Percentiles rank a stretch among this genome's conserved stretches.
phyloP scores from a whole-genome alignment of 1,140 invertebrate genomes.

The Zaprionus gabonicus region DNA sequence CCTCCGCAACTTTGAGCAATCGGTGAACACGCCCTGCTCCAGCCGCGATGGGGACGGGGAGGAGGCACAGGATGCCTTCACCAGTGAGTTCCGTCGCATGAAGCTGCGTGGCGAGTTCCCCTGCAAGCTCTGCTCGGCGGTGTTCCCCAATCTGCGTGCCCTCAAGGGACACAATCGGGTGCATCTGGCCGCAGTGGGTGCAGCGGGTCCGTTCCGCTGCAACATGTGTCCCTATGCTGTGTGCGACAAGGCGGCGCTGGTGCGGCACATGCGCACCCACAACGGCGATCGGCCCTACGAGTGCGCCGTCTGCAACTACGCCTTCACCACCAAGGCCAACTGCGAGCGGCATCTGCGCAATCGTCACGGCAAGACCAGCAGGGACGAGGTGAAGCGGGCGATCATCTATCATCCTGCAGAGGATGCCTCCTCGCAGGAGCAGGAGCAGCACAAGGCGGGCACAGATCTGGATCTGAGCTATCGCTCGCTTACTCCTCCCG shows the following conservation, averaged over 20 bases:
- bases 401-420: slow-evolving; percentile 94
- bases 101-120: slow-evolving; percentile 94
- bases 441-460: slow-evolving; percentile 44
- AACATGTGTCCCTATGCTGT: slow-evolving; percentile 96
- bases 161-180: slow-evolving; percentile 95
- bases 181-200: slow-evolving; percentile 89
- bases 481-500: slow-evolving; percentile 50
- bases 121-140: slow-evolving; percentile 92
- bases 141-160: slow-evolving; percentile 95
- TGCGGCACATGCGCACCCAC: slow-evolving; percentile 95
- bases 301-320: slow-evolving; percentile 96
- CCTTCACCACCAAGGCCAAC: slow-evolving; percentile 97
- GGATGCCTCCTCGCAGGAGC: slow-evolving; percentile 90
- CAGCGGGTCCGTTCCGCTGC: slow-evolving; percentile 92
- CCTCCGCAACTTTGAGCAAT: slow-evolving; percentile 79
- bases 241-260: slow-evolving; percentile 94
- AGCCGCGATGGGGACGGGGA: slow-evolving; percentile 88
- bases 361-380: slow-evolving; percentile 92
- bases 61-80: slow-evolving; percentile 92
- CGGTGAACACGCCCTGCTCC: slow-evolving; percentile 77
- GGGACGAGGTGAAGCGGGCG: slow-evolving; percentile 93
- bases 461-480: slow-evolving; percentile 74
- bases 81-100: slow-evolving; percentile 92
- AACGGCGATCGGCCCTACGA: slow-evolving; percentile 98
- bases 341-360: slow-evolving; percentile 96